Evolutionary conservation across 2,888 invertebrate genomes (phyloP), one percentile per base, ranked within the genome.

Genomic region (Morpho achilles): DNA sequence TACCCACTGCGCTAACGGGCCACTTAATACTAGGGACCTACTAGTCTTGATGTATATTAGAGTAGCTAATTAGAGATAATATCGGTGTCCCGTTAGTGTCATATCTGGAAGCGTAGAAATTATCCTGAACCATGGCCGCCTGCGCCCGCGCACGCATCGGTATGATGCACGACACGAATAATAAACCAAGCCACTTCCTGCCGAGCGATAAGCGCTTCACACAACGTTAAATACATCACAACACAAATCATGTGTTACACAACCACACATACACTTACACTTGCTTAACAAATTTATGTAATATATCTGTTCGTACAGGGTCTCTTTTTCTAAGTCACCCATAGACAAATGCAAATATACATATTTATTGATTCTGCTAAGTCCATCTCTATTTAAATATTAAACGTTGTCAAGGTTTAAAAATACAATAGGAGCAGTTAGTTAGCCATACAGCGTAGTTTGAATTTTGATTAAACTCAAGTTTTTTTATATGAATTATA

Each of bases 151-250:
- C 71, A 68, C 69, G 79, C 83, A 81, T 87, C 80, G 82, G 77
- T 81, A 77, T 77, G 82, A 82, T 82, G 84, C 88, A 84, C 88
- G 89, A 85, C 87, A 84, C 84, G 89, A 89, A 90, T 90, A 90
- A 87, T 87, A 90, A 90, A 88, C 84, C 84, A 74, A 84, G 81
- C 83, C 82, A 88, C 86, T 90, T 90, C 89, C 89, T 89, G 88
- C 75, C 84, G 70, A 73, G 76, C 85, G 88, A 87, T 88, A 88
- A 87, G 84, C 84, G 79, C 74, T 77, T 78, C 78, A 79, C 75
- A 81, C 77, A 76, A 63, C 66, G 65, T 61, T 76, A 76, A 79
- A 72, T 75, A 76, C 75, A 75, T 73, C 77, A 77, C 32, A 32
- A 32, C 73, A 77, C 73, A 73, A 71, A 67, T 67, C 76, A 67